Evolutionary conservation across 2,113 vertebrate genomes (phyloP).

Genomic region (Centrocercus urophasianus): DNA sequence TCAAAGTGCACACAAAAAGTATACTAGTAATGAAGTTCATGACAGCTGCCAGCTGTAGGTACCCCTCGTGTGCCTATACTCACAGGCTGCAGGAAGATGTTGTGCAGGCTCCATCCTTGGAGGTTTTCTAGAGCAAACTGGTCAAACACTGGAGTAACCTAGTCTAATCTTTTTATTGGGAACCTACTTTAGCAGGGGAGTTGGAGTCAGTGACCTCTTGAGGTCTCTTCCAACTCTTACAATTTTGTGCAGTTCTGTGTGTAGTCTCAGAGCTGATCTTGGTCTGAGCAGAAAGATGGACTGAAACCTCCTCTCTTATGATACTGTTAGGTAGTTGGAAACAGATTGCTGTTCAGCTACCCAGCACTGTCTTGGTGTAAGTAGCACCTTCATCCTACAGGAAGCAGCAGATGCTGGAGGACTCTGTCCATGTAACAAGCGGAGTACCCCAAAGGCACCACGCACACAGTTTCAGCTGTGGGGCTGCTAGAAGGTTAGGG

Average conservation of each 20-base stretch:
- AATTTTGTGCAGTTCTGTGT: neutral
- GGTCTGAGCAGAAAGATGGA: neutral
- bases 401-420: neutral
- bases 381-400: accelerated
- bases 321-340: neutral
- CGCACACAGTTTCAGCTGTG: neutral
- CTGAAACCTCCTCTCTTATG: neutral
- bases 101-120: neutral
- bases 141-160: neutral
- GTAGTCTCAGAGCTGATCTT: neutral
- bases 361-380: accelerated
- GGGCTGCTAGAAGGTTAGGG: accelerated
- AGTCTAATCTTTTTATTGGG: neutral
- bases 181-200: no score
- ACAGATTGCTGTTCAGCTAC: neutral
- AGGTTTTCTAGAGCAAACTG: neutral
- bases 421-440: neutral
- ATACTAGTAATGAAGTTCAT: neutral
- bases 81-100: neutral
- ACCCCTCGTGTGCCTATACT: neutral
- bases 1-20: neutral
- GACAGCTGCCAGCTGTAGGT: neutral
- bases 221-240: no score
- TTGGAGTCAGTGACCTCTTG: no score
- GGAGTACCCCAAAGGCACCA: neutral